Evolutionary conservation across 2,113 vertebrate species (phyloP), one percentile per base, ranked within the genome.

Genomic region (Tachysurus fulvidraco): DNA sequence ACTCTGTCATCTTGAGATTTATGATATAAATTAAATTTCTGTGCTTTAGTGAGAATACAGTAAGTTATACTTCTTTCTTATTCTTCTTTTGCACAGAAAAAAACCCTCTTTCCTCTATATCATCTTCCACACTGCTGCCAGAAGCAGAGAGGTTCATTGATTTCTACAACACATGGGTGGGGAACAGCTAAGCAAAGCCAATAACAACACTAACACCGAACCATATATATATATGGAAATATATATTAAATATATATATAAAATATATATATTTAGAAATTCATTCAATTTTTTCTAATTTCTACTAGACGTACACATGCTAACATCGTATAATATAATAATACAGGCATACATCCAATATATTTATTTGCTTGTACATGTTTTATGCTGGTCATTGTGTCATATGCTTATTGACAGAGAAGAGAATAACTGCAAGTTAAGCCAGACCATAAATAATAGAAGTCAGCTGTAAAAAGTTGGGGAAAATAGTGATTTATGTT

Each of bases 91-190:
- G 77, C 28, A 80, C 46, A 14, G 52, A 30, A 74, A 44, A 5
- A 7, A 14, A 9, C 19, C 36, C 14, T 1, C 5, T 79, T 77
- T 73, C 46, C 23, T 44, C 83, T 62, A 74, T 79, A 85, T 89
- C 82, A 59, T 69, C 67, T 57, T 80, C 57, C 54, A 80, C 44
- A 85, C 67, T 80, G 54, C 77, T 87, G 77, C 81, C 85, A 87
- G 21, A 76, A 88, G 62, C 73, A 81, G 59, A 77, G 59, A 89
- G 52, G 60, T 67, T 85, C 85, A 87, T 87, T 86, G 74, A 84
- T 86, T 89, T 89, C 86, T 81, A 81, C 82, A 84, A 73, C 88
- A 87, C 60, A 87, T 41, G 9, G 21, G 73, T 5, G 13, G 44
- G 5, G 14, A 76, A 52, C 3, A 50, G 44, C 44, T 73, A 73